These are phyloP conservation scores for Oasisia sp. DNA, from an alignment of 2,888 invertebrate genomes.

Conservation along the genomic window DNA sequence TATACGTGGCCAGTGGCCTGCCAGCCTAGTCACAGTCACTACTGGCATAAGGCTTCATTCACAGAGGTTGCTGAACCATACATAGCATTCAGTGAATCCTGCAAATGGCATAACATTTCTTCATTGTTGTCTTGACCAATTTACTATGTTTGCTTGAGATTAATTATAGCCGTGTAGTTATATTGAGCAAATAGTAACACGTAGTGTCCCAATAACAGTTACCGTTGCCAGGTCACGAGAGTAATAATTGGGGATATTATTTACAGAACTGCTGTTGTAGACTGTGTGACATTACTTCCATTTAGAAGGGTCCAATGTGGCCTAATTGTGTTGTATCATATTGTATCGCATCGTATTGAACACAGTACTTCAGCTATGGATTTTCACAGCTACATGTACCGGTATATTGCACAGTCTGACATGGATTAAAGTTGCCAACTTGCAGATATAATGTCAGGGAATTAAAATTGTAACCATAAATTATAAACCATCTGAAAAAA, in stretches of 20 bases:
- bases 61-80: not conserved
- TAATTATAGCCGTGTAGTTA: not conserved
- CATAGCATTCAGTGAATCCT: not conserved
- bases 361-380: not conserved
- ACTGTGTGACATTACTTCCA: too few species aligned
- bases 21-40: too few species aligned
- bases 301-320: too few species aligned
- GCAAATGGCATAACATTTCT: not conserved
- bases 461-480: not conserved
- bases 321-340: too few species aligned
- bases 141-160: not conserved
- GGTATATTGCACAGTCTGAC: not conserved
- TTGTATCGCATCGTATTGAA: too few species aligned
- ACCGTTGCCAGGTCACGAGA: not conserved
- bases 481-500: not conserved
- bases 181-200: constrained; percentile 4
- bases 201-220: not conserved
- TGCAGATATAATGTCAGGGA: not conserved
- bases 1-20: too few species aligned
- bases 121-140: not conserved
- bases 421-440: not conserved
- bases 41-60: not conserved
- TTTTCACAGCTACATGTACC: not conserved
- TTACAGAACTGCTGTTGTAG: not conserved
- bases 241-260: not conserved